Conservation (phyloP, 2,888 invertebrate species). For the Sinhomidia bicolor region DNA sequence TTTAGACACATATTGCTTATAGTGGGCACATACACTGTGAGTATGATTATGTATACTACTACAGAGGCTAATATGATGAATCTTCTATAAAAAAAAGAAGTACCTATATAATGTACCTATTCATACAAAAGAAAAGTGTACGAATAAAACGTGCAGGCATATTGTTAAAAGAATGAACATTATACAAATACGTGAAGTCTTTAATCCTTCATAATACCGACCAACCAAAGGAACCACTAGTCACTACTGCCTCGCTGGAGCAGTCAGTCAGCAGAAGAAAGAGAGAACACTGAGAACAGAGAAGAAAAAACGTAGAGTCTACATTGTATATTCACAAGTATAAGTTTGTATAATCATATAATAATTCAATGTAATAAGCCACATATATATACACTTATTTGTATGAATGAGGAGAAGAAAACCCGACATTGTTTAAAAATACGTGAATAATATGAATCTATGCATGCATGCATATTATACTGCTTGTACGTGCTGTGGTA, state of each 20-base stretch:
- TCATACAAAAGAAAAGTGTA: background rate
- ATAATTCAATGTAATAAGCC: too few relatives aligned
- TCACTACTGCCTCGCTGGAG: conserved; percentile 40
- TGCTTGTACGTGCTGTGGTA: background rate
- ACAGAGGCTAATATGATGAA: background rate
- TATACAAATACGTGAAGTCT: conserved; percentile 54
- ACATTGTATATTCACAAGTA: background rate
- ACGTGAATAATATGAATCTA: background rate
- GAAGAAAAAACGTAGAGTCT: conserved; percentile 24
- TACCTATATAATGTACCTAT: too few relatives aligned
- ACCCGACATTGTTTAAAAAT: background rate
- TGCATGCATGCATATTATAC: conserved; percentile 6
- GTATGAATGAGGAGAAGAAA: conserved; percentile 1
- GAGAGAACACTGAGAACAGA: too few relatives aligned
- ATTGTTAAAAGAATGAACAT: conserved; percentile 34
- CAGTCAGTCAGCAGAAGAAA: conserved; percentile 42
- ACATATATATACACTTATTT: background rate
- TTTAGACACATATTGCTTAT: background rate
- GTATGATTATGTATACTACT: background rate
- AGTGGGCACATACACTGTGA: background rate
- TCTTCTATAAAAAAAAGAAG: background rate
- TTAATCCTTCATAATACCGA: conserved; percentile 66
- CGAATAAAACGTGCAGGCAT: background rate
- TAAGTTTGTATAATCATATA: too few relatives aligned
- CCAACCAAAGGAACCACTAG: conserved; percentile 62